phyloP scores from a whole-genome alignment of 2,113 vertebrate genomes.

The Eira barbara region DNA sequence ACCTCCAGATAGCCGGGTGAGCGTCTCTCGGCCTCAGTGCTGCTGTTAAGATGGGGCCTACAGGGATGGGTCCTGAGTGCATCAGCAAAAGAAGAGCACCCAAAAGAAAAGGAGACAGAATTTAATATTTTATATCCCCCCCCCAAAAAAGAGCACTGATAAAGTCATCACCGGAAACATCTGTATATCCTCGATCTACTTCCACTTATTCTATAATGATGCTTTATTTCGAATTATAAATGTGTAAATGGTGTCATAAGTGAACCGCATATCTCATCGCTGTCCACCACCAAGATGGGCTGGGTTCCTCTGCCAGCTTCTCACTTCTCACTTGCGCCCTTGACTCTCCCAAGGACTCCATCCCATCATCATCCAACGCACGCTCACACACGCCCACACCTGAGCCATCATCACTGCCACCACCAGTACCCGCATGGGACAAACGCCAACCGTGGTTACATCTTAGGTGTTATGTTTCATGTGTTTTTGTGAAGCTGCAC shows the following conservation, averaged over 20 bases:
- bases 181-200: neutral
- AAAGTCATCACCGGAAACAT: neutral
- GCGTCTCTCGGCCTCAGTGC: neutral
- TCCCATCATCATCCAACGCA: neutral
- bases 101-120: neutral
- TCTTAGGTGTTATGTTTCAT: neutral
- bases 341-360: neutral
- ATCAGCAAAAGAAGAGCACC: neutral
- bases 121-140: neutral
- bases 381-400: neutral
- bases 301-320: neutral
- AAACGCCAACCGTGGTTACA: neutral
- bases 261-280: accelerated
- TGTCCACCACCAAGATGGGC: neutral
- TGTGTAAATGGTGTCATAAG: neutral
- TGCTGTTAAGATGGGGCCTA: neutral
- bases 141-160: neutral
- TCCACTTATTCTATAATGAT: neutral
- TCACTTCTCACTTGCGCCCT: neutral
- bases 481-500: neutral
- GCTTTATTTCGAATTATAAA: neutral
- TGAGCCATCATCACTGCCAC: neutral
- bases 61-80: neutral
- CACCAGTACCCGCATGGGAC: neutral
- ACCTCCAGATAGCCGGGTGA: neutral